These are phyloP conservation scores for Drosophila sordidapex DNA, from an alignment of 2,888 invertebrate species.

Conservation along the genomic window DNA sequence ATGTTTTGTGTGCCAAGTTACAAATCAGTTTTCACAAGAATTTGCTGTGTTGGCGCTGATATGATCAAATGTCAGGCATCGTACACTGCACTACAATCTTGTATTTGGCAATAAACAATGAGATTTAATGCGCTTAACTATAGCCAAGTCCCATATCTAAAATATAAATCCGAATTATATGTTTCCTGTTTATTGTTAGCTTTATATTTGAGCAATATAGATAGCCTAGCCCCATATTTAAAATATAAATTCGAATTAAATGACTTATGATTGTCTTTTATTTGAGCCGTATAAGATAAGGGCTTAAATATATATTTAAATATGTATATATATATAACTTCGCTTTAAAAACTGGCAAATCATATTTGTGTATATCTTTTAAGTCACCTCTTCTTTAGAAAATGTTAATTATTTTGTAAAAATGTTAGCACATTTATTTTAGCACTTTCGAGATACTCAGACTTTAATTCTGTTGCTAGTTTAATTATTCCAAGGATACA, in stretches of 20 bases:
- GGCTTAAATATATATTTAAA: not conserved
- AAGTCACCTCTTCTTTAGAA: not conserved
- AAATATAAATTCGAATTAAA: not conserved
- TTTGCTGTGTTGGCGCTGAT: slow-evolving; percentile 43
- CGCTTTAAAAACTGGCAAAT: not conserved
- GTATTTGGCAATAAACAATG: not conserved
- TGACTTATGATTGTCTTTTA: not conserved
- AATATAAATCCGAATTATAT: not conserved
- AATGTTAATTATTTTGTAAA: not conserved
- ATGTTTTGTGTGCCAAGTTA: slow-evolving; percentile 66
- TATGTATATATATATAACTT: not conserved
- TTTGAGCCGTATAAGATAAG: not conserved
- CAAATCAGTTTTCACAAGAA: slow-evolving; percentile 71
- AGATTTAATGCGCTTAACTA: not conserved
- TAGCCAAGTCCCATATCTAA: not conserved
- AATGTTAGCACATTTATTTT: not conserved
- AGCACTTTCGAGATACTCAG: not conserved
- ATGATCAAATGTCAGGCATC: slow-evolving; percentile 61
- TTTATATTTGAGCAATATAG: not conserved
- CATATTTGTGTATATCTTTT: not conserved
- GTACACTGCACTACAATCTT: slow-evolving; percentile 39
- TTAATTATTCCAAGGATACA: not conserved
- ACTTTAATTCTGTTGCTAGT: not conserved
- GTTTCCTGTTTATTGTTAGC: not conserved
- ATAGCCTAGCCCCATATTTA: not conserved